phyloP scores from a whole-genome alignment of 2,888 invertebrate genomes.

The Aproaerema taeniolella region DNA sequence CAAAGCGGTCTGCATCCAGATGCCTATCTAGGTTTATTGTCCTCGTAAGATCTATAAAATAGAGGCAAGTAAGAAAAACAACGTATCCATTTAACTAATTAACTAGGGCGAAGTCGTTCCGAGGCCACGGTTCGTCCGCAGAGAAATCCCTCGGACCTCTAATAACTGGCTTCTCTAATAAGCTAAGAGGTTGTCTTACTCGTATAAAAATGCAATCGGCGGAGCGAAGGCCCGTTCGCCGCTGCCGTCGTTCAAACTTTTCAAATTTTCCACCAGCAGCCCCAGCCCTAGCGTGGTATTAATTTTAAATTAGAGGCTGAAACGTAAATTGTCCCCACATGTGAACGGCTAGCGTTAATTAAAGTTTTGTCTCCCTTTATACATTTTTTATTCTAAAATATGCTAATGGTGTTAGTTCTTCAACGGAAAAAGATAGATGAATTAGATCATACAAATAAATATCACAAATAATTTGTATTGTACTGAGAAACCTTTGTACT shows the following conservation, averaged over 20 bases:
- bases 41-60: conserved; percentile 35
- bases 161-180: conserved; percentile 70
- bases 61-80: conserved; percentile 41
- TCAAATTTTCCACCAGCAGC: conserved; percentile 71
- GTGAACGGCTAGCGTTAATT: conserved; percentile 51
- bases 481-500: no score
- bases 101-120: conserved; percentile 55
- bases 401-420: conserved; percentile 2
- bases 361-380: conserved; percentile 38
- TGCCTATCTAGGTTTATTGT: conserved; percentile 40
- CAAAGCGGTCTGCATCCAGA: no score
- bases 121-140: conserved; percentile 47
- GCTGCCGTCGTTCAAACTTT: conserved; percentile 71
- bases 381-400: conserved; percentile 20
- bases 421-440: no score
- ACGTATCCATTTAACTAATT: conserved; percentile 69
- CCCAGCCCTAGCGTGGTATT: conserved; percentile 52
- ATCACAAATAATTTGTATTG: no score
- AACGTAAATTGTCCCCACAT: conserved; percentile 59
- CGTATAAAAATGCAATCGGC: conserved; percentile 72
- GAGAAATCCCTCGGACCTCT: conserved; percentile 61
- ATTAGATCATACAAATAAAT: no score
- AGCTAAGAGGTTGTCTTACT: conserved; percentile 71
- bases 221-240: conserved; percentile 51
- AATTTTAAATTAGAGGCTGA: conserved; percentile 66